phyloP scores from a whole-genome alignment of 2,797 vertebrate genomes.

The Notamacropus eugenii region DNA sequence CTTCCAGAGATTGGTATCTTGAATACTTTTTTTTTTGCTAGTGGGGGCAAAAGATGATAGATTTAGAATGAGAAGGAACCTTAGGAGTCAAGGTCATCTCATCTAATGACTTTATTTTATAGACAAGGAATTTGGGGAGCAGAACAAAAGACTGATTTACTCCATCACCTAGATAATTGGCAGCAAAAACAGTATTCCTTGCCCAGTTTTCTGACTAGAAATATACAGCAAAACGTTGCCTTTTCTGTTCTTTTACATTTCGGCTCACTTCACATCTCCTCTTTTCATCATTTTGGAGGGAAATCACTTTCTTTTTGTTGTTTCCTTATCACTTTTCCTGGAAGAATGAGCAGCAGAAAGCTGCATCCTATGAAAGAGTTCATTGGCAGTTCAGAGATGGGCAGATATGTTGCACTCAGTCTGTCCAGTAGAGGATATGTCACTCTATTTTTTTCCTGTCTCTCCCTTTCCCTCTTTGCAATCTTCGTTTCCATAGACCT shows the following conservation, averaged over 20 bases:
- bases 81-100: neutral
- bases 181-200: neutral
- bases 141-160: neutral
- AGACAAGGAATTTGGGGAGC: neutral
- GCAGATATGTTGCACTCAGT: neutral
- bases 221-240: neutral
- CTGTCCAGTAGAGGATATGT: no score
- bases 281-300: neutral
- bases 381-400: neutral
- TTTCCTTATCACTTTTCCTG: neutral
- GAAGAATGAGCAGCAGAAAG: neutral
- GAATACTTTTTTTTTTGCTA: neutral
- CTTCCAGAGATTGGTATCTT: neutral
- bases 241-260: neutral
- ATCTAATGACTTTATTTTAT: neutral
- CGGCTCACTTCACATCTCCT: neutral
- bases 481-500: no score
- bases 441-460: no score
- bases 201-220: neutral
- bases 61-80: neutral
- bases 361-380: neutral
- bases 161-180: neutral
- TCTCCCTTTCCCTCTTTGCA: no score
- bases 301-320: neutral
- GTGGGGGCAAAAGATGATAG: neutral